These are phyloP conservation scores for Melikaiella ostensackeni DNA, from an alignment of 2,888 invertebrate species.

Conservation along the genomic window DNA sequence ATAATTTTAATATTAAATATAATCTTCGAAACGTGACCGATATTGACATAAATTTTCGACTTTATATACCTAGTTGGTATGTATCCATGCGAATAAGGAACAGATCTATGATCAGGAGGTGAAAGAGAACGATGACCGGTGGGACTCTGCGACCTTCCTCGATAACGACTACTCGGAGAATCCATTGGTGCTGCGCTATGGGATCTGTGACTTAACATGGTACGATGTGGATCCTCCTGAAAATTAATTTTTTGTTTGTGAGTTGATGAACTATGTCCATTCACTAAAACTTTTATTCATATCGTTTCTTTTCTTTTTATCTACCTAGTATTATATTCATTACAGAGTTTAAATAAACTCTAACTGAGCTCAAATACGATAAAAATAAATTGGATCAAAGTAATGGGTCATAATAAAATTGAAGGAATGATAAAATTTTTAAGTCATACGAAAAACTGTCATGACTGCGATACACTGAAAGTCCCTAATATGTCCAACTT, in stretches of 20 bases:
- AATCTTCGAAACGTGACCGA: not conserved
- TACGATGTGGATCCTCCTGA: slow-evolving; percentile 78
- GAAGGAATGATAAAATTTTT: not conserved
- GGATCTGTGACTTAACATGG: slow-evolving; percentile 84
- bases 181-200: slow-evolving; percentile 91
- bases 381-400: not conserved
- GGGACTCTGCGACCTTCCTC: slow-evolving; percentile 89
- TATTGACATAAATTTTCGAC: not conserved
- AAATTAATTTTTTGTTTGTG: slow-evolving; percentile 55
- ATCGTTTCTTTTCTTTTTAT: not conserved
- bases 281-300: not conserved
- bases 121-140: slow-evolving; percentile 87
- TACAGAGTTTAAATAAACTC: not conserved
- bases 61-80: slow-evolving; percentile 78
- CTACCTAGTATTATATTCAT: not conserved
- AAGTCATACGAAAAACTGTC: too few relatives aligned
- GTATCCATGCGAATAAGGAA: slow-evolving; percentile 82
- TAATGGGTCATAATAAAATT: not conserved
- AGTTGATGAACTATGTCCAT: not conserved
- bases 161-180: slow-evolving; percentile 80
- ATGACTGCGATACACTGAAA: too few relatives aligned
- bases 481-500: too few relatives aligned
- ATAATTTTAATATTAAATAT: not conserved
- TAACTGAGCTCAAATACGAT: not conserved
- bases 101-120: slow-evolving; percentile 85